phyloP scores from a whole-genome alignment of 1,140 invertebrate species.

The Sarcophaga peregrina region DNA sequence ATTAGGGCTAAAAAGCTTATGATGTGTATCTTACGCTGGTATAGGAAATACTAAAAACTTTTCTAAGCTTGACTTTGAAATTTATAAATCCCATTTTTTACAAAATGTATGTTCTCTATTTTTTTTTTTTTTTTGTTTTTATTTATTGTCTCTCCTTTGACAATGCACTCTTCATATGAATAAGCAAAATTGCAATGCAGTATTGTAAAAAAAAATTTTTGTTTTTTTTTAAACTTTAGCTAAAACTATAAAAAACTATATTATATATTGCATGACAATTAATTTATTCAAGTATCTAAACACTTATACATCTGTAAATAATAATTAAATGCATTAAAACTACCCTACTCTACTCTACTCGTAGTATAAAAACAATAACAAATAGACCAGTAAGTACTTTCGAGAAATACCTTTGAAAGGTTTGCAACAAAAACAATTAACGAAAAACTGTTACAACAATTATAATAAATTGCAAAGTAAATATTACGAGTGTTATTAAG shows the following conservation, averaged over 20 bases:
- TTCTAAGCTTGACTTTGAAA: slow-evolving; percentile 56
- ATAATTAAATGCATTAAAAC: slow-evolving; percentile 14
- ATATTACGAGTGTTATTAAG: too few species aligned
- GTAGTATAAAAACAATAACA: too few species aligned
- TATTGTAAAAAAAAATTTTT: neutral
- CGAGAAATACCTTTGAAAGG: too few species aligned
- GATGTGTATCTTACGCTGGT: slow-evolving; percentile 52
- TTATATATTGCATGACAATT: slow-evolving; percentile 26
- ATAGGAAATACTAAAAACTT: slow-evolving; percentile 54
- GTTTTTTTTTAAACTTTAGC: neutral
- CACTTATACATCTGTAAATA: slow-evolving; percentile 26
- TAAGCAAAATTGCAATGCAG: neutral
- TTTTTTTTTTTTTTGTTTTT: too few species aligned
- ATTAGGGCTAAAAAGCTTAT: too few species aligned
- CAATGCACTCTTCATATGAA: neutral
- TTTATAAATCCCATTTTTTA: slow-evolving; percentile 39
- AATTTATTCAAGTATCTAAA: slow-evolving; percentile 38
- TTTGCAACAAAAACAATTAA: too few species aligned
- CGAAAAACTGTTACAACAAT: too few species aligned
- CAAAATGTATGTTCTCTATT: neutral
- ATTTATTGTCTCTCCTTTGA: neutral
- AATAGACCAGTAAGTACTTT: too few species aligned
- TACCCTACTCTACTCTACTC: too few species aligned
- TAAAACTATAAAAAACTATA: neutral
- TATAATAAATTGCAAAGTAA: too few species aligned